Evolutionary conservation across 2,888 invertebrate species (phyloP).

Genomic region (Pollenia amentaria): DNA sequence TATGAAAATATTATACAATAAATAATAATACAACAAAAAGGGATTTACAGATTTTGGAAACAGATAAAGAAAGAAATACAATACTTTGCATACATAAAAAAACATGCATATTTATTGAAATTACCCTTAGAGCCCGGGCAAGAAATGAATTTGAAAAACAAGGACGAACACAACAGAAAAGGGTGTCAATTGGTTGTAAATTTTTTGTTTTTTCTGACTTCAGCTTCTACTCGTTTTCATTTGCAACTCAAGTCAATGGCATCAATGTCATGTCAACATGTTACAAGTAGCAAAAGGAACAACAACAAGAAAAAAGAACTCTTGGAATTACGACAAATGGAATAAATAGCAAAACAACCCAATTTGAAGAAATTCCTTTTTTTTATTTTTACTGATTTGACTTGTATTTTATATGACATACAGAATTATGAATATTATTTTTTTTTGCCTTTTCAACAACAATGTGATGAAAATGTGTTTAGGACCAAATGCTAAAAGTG

Average conservation of each 20-base stretch:
- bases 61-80: conserved; percentile 16
- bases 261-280: conserved; percentile 82
- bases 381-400: conserved; percentile 30
- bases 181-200: conserved; percentile 75
- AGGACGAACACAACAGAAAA: conserved; percentile 58
- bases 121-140: conserved; percentile 70
- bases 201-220: conserved; percentile 23
- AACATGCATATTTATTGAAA: conserved; percentile 72
- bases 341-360: conserved; percentile 37
- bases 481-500: conserved; percentile 52
- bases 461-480: conserved; percentile 45
- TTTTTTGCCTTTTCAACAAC: conserved; percentile 10
- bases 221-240: conserved; percentile 46
- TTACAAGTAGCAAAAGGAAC: conserved; percentile 74
- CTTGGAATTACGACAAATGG: background rate
- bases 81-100: conserved; percentile 21
- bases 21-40: conserved; percentile 51
- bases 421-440: conserved; percentile 52
- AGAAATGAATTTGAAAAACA: conserved; percentile 34
- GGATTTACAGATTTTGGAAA: conserved; percentile 34
- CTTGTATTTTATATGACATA: conserved; percentile 33
- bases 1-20: conserved; percentile 65
- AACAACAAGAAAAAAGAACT: background rate
- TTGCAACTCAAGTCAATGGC: conserved; percentile 61
- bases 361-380: conserved; percentile 24